These are phyloP conservation scores for Dreissena rostriformis DNA, from an alignment of 1,140 invertebrate species.

Conservation along the genomic window DNA sequence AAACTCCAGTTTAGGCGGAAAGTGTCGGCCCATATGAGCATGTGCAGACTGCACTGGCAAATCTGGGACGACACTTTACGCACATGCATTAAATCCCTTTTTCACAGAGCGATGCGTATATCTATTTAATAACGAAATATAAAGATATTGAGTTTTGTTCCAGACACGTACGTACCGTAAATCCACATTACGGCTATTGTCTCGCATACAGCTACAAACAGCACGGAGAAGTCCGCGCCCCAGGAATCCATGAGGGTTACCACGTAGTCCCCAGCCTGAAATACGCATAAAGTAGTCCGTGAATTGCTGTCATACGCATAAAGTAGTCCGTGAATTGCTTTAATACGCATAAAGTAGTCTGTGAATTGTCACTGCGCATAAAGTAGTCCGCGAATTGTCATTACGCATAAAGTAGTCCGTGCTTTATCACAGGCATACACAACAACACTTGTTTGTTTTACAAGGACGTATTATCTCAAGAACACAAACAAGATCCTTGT, in stretches of 20 bases:
- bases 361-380: too few relatives aligned
- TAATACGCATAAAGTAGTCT: too few relatives aligned
- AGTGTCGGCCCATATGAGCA: background rate
- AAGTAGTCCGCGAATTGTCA: too few relatives aligned
- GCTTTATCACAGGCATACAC: too few relatives aligned
- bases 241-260: slow-evolving; percentile 81
- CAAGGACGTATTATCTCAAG: too few relatives aligned
- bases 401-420: too few relatives aligned
- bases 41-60: background rate
- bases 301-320: too few relatives aligned
- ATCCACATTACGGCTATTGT: slow-evolving; percentile 80
- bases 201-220: slow-evolving; percentile 79
- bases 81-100: background rate
- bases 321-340: too few relatives aligned
- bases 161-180: slow-evolving; percentile 75
- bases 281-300: background rate
- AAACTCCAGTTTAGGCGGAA: too few relatives aligned
- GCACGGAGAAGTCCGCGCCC: slow-evolving; percentile 79
- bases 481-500: too few relatives aligned
- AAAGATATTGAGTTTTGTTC: background rate
- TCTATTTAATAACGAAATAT: background rate
- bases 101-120: background rate
- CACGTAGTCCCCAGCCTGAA: slow-evolving; percentile 80
- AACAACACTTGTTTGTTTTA: too few relatives aligned
- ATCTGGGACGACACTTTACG: background rate